A percentile compares a stretch with the other conserved stretches of the same genome.
phyloP scores from a whole-genome alignment of 1,140 invertebrate species.

The Capitella teleta region DNA sequence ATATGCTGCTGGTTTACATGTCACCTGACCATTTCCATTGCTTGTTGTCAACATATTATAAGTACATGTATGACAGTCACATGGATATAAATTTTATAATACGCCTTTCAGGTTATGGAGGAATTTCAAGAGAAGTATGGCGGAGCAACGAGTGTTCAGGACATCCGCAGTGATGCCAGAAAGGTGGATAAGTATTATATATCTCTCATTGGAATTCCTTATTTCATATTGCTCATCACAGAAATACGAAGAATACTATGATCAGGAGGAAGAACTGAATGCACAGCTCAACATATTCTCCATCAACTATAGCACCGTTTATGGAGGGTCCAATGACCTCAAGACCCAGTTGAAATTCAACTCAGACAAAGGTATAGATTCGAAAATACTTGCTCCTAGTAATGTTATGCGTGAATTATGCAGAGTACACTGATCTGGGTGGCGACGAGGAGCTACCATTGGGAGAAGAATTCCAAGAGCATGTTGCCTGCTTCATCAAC shows the following conservation, averaged over 20 bases:
- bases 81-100: no score
- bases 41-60: no score
- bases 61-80: no score
- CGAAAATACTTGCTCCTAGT: no score
- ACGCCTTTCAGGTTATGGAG: slow-evolving; percentile 22
- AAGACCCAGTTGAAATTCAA: slow-evolving; percentile 7
- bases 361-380: slow-evolving; percentile 2
- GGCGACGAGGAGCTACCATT: slow-evolving; percentile 15
- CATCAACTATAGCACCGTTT: slow-evolving; percentile 12
- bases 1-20: no score
- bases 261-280: slow-evolving; percentile 14
- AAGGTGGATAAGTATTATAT: slow-evolving; percentile 18
- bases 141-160: slow-evolving; percentile 11
- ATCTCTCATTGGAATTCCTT: background rate
- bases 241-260: slow-evolving; percentile 11
- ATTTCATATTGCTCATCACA: slow-evolving; percentile 1
- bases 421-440: slow-evolving; percentile 15
- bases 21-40: no score
- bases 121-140: slow-evolving; percentile 29
- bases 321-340: slow-evolving; percentile 12
- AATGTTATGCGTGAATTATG: slow-evolving; percentile 2
- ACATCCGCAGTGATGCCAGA: slow-evolving; percentile 26
- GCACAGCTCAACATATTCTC: slow-evolving; percentile 13
- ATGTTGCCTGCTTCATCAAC: slow-evolving; percentile 4
- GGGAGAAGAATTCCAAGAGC: slow-evolving; percentile 16